Base-by-base conservation (phyloP, 2,888 invertebrate species). In the Chorisops tibialis region DNA sequence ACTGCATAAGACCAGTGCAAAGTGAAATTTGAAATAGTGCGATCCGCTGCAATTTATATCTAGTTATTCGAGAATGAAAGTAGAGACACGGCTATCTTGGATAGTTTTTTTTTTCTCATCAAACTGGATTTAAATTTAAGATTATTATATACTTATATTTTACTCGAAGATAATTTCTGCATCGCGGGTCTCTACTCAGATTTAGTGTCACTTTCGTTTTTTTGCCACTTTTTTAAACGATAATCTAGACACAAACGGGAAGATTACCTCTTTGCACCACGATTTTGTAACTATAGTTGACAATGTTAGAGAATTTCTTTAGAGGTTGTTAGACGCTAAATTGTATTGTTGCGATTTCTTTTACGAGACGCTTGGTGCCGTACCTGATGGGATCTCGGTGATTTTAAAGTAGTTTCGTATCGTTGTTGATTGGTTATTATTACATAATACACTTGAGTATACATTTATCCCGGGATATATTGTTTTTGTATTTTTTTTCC, bases 341-440 rank as follows among this genome's bases (percentile, higher is more conserved):
- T n/a, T n/a, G 45, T 41, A n/a, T 51, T 30, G 12, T 35, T 50
- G 5, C 35, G 6, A 35, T 48, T 3, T 14, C 4, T 21, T 22
- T 9, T 48, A n/a, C 22, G 4, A 24, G 41, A 24, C 14, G 14
- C 41, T 54, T 4, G 39, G 11, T 56, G 43, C 43, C 21, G 43
- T 43, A 45, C 19, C 43, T 56, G 41, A 56, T 56, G 56, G 39
- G 18, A 43, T 56, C 24, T 45, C 56, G 12, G 43, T 54, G 22
- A 39, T 35, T 30, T 30, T 30, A 30, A 30, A 30, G 30, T 30
- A 30, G 30, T 30, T 30, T 30, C 16, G 35, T 56, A 35, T 56
- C 43, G n/a, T 56, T 56, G 56, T 56, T 56, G 56, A 56, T 56
- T 56, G 56, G 45, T 9, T 45, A 11, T n/a, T n/a, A n/a, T 56